Evolutionary conservation across 1,140 invertebrate species (phyloP), one percentile per base, ranked within the genome.

Genomic region (Aphaenogaster floridana): DNA sequence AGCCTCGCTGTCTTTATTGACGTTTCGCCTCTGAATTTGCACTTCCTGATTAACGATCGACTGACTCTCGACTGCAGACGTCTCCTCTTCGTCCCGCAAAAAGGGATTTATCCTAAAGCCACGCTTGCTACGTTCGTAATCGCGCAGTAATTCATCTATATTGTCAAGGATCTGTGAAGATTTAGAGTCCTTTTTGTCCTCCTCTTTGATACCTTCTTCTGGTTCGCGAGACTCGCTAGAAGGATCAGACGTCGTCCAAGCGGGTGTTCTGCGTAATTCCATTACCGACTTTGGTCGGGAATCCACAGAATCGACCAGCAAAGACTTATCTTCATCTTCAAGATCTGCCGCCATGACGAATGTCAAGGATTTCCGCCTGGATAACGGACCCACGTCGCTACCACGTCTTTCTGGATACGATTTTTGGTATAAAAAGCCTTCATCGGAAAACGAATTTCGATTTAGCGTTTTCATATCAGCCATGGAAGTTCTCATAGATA

Each of bases 1-100:
- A 3, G 97, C 97, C 90, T 97, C 97, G 91, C 96, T 96, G 90
- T 97, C 97, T 95, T 98, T 98, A 78, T 97, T 97, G 64, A 98
- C 97, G 83, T 98, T 98, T 77, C 96, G 96, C 86, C 97, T 96
- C 94, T 98, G 97, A 86, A 97, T 96, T 91, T 98, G 97, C 39
- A 97, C 97, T 92, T 98, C 97, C 96, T 87, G 97, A 15, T 97
- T 96, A 1, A 96, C 34, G 95, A 91, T 96, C 96, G 42, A 96
- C 94, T 86, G 96, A 96, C 61, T 96, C 95, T 59, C 96, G 39
- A 15, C 36, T 42, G 36, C 28, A 36, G 28, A n/a, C 15, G 88
- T 87, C 0, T 92, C 89, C 9, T 88, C 89, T 0, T 93, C 91
- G 48, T 92, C 89, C 17, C 90, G 88, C 0, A 95, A 77, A 59